Conservation (phyloP, 2,797 vertebrate genomes). For the Enteromius trimaculatus region DNA sequence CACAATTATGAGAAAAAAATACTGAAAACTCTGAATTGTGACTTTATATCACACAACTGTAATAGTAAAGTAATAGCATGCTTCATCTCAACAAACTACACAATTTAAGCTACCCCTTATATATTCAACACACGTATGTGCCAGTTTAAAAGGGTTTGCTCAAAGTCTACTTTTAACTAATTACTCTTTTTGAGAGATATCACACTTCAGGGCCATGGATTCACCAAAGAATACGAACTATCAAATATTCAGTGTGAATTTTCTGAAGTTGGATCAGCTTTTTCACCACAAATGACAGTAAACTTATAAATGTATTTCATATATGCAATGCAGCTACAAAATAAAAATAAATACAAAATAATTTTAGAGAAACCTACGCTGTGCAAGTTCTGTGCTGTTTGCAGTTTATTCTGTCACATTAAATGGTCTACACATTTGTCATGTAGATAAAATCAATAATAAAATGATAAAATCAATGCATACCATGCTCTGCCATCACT, state of each 20-base stretch:
- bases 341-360: conserved; percentile 53
- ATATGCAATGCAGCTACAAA: conserved; percentile 49
- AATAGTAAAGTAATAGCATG: not conserved
- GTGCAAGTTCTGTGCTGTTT: conserved; percentile 62
- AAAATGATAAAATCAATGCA: conserved; percentile 20
- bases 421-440: conserved; percentile 68
- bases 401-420: conserved; percentile 63
- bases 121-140: conserved; percentile 1
- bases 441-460: conserved; percentile 72
- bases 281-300: conserved; percentile 49
- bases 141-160: not conserved
- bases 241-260: conserved; percentile 64
- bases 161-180: conserved; percentile 3
- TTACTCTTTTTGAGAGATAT: conserved; percentile 4
- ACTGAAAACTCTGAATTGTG: too few relatives aligned
- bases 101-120: not conserved
- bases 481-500: conserved; percentile 18
- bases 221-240: conserved; percentile 51
- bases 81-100: not conserved
- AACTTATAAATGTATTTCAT: conserved; percentile 51
- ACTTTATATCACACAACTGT: too few relatives aligned
- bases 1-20: too few relatives aligned
- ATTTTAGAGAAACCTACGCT: conserved; percentile 37
- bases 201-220: conserved; percentile 17
- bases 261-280: conserved; percentile 44